Evolutionary conservation across 2,113 vertebrate species (phyloP).

Genomic region (Leucopsar rothschildi): DNA sequence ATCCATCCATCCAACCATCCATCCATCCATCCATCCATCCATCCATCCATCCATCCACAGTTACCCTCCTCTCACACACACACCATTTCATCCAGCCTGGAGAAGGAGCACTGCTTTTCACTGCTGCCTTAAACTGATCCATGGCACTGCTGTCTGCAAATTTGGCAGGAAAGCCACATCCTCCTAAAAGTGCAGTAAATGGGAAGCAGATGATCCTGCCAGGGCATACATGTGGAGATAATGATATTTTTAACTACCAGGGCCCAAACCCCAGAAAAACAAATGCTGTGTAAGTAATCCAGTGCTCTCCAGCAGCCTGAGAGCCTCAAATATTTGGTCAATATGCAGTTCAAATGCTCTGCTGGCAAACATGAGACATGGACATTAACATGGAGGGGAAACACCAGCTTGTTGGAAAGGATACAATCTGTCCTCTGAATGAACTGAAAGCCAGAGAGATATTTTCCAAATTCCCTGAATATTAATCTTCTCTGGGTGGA

Average conservation of each 20-base stretch:
- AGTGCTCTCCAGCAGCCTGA: not conserved
- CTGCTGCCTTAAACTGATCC: not conserved
- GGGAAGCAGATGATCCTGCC: not conserved
- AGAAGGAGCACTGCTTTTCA: not conserved
- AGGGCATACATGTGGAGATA: not conserved
- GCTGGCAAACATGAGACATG: not conserved
- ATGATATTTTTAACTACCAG: not conserved
- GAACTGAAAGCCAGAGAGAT: not conserved
- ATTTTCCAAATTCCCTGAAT: constrained; percentile 25
- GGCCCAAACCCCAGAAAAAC: not conserved
- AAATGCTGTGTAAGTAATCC: not conserved
- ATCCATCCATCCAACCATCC: no score
- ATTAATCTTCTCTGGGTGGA: constrained; percentile 29
- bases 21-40: not conserved
- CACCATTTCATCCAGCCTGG: not conserved
- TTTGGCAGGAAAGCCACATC: not conserved
- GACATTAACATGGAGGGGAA: not conserved
- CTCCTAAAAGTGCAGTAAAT: not conserved
- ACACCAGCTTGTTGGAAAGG: not conserved
- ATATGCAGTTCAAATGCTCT: not conserved
- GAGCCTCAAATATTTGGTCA: not conserved
- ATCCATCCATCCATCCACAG: not conserved
- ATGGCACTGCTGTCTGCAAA: not conserved
- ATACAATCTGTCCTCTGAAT: not conserved
- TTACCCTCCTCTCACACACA: not conserved